Conservation (phyloP, 2,113 vertebrate species). For the Rhineura floridana region DNA sequence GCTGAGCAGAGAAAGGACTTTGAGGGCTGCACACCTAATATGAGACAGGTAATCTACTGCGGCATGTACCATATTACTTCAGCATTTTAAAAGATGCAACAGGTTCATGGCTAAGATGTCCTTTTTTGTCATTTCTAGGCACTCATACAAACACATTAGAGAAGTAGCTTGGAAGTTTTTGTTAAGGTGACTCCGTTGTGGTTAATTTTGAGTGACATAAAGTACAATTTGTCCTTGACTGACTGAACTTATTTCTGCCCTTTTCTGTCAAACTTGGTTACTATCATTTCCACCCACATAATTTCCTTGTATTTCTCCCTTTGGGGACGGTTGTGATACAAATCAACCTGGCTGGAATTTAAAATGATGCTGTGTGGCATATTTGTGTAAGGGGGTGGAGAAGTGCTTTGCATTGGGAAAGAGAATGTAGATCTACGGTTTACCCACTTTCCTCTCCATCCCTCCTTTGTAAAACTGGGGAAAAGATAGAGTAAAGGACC, state of each 20-base stretch:
- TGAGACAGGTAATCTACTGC: accelerated
- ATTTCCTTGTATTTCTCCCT: background rate
- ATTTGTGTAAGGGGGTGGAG: background rate
- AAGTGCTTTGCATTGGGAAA: background rate
- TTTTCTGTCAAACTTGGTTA: conserved; percentile 55
- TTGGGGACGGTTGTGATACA: conserved; percentile 42
- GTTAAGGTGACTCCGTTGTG: background rate
- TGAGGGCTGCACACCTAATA: background rate
- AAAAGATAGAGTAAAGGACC: background rate
- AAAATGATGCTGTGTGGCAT: background rate
- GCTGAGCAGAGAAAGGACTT: background rate
- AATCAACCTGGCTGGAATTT: conserved; percentile 51
- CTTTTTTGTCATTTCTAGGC: conserved; percentile 26
- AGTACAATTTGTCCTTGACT: conserved; percentile 17
- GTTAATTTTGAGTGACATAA: background rate
- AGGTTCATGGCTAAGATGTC: background rate
- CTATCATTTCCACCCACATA: conserved; percentile 32
- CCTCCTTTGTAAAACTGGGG: background rate
- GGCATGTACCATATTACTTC: background rate
- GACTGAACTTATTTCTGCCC: conserved; percentile 43
- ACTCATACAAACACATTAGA: background rate
- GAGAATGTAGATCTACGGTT: background rate
- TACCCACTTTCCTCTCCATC: background rate
- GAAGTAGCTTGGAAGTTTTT: background rate
- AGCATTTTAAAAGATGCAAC: background rate